Conservation (phyloP, 2,797 vertebrate genomes). For the Peromyscus attwateri region DNA sequence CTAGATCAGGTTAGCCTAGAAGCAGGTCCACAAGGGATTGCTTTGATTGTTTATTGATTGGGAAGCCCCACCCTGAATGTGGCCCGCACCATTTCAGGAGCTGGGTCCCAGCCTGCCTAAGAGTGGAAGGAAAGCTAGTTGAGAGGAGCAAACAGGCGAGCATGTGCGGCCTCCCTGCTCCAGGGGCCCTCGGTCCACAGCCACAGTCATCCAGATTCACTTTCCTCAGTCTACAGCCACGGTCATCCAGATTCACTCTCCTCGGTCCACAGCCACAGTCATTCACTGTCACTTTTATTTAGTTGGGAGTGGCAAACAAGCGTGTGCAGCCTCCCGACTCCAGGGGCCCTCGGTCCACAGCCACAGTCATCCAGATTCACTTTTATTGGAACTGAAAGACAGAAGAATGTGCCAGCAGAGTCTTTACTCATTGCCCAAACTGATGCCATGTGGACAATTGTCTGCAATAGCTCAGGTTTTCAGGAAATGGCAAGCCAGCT, state of each 20-base stretch:
- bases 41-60: background rate
- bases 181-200: background rate
- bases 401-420: background rate
- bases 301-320: background rate
- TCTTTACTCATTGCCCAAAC: background rate
- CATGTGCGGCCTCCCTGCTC: background rate
- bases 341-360: background rate
- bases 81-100: background rate
- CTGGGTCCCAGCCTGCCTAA: background rate
- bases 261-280: too few species aligned
- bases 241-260: too few species aligned
- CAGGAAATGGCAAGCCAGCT: background rate
- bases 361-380: background rate
- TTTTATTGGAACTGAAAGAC: background rate
- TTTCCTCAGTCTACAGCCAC: too few species aligned
- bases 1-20: background rate
- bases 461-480: background rate
- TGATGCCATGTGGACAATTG: too few species aligned
- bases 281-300: background rate
- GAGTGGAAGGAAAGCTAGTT: background rate
- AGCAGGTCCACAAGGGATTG: background rate
- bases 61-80: background rate
- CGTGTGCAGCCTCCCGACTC: background rate
- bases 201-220: background rate
- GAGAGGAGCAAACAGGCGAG: background rate